Conservation (phyloP, 2,888 invertebrate genomes). For the Orthosia gothica region DNA sequence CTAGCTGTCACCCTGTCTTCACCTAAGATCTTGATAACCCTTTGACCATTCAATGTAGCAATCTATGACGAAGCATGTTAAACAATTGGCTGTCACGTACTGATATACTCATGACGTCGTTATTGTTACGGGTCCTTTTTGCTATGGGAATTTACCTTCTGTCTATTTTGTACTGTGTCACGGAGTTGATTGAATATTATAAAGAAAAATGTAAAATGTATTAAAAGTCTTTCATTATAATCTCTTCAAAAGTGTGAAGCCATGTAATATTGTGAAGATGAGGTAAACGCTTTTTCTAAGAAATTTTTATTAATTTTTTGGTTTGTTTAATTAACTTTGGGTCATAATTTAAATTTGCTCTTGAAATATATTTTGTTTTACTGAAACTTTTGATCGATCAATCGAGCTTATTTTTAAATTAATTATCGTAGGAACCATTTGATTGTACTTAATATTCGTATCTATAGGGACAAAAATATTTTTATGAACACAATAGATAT, state of each 20-base stretch:
- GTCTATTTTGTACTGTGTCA: not conserved
- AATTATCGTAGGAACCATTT: too few species aligned
- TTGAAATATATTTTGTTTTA: too few species aligned
- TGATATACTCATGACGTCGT: slow-evolving; percentile 21
- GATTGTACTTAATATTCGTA: too few species aligned
- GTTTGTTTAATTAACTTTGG: not conserved
- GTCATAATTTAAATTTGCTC: not conserved
- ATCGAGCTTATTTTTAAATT: too few species aligned
- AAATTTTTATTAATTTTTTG: not conserved
- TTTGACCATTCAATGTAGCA: slow-evolving; percentile 4
- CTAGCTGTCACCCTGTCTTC: slow-evolving; percentile 15
- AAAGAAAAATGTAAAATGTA: not conserved
- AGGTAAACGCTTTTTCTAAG: not conserved
- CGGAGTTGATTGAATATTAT: not conserved
- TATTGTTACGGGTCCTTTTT: not conserved
- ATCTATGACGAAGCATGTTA: slow-evolving; percentile 12
- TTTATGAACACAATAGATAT: too few species aligned
- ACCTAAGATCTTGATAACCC: slow-evolving; percentile 27
- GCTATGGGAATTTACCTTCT: not conserved
- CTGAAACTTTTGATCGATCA: too few species aligned
- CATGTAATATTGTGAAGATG: not conserved
- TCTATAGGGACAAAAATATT: too few species aligned
- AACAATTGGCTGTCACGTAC: slow-evolving; percentile 14
- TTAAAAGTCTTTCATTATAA: slow-evolving; percentile 1
- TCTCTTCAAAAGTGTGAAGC: not conserved